Evolutionary conservation across 2,113 vertebrate species (phyloP), one percentile per base, ranked within the genome.

Genomic region (Campylorhamphus procurvoides): DNA sequence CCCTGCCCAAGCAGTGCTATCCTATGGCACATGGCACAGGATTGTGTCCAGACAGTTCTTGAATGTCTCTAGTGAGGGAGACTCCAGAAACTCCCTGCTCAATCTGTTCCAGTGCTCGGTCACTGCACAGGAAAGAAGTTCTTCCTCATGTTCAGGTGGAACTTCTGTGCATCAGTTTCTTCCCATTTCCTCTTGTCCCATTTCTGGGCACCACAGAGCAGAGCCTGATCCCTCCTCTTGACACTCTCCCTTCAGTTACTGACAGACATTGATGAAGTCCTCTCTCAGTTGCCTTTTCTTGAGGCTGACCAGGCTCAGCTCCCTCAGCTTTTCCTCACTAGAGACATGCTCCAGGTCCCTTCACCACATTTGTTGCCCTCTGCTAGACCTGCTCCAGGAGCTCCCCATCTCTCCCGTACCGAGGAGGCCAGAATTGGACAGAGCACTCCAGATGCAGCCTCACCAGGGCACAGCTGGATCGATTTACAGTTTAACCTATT

Each of bases 211-310:
- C 17, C 50, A 18, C 25, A 0, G 7, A 64, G 67, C n/a, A 58
- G 35, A 56, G 44, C 31, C 37, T 50, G 76, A 3, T 64, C 42
- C 42, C 33, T 50, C 19, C 50, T 37, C 59, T 28, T 29, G 50
- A 31, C 22, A 42, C 42, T 50, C 18, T 50, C 68, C 37, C 52
- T 66, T 46, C 50, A 58, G 25, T 23, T 28, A 33, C 27, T 15
- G 2, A 1, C 28, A 37, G 3, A 4, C 52, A 18, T 3, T 12
- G 22, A 8, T 27, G 31, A 50, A 37, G 27, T 42, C 7, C 4
- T 25, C 50, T 8, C 35, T 8, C 35, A 42, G 42, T 3, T 35
- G 22, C 22, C 50, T 81, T 27, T 56, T 8, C 44, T 5, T 1
- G 14, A 73, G 67, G 42, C 42, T 66, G 42, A 50, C 52, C 59